Evolutionary conservation across 2,797 vertebrate species (phyloP).

Genomic region (Acropternis orthonyx): DNA sequence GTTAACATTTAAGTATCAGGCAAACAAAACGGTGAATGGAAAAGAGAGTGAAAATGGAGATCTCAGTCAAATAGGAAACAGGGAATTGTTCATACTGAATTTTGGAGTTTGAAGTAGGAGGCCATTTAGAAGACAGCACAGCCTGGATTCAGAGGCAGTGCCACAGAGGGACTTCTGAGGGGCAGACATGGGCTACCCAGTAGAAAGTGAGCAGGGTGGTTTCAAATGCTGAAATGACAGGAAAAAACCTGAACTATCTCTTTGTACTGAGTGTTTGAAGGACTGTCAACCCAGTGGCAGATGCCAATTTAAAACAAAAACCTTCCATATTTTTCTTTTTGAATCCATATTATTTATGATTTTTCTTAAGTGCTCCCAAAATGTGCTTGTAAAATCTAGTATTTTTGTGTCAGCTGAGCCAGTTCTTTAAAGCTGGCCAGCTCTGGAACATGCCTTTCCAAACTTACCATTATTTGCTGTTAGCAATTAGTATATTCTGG

Average conservation of each 20-base stretch:
- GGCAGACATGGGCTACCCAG: background rate
- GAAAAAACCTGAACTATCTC: background rate
- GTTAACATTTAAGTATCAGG: background rate
- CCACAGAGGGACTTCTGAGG: background rate
- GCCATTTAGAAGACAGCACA: background rate
- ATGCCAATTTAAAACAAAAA: background rate
- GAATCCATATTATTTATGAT: background rate
- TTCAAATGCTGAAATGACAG: background rate
- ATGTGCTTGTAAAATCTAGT: background rate
- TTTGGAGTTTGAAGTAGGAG: background rate
- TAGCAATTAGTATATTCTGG: background rate
- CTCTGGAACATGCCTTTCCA: background rate
- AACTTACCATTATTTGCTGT: background rate
- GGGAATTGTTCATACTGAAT: background rate
- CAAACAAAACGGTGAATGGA: background rate
- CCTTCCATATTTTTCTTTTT: rapidly evolving
- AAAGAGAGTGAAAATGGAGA: background rate
- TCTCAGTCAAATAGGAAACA: background rate
- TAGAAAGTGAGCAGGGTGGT: background rate
- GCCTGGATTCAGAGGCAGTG: background rate
- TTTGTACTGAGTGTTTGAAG: background rate
- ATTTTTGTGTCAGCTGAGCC: background rate
- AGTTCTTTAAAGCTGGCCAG: background rate
- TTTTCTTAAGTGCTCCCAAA: background rate
- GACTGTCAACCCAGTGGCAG: background rate